Evolutionary conservation across 1,140 invertebrate genomes (phyloP), one percentile per base, ranked within the genome.

Genomic region (Leptoteleia sp.): DNA sequence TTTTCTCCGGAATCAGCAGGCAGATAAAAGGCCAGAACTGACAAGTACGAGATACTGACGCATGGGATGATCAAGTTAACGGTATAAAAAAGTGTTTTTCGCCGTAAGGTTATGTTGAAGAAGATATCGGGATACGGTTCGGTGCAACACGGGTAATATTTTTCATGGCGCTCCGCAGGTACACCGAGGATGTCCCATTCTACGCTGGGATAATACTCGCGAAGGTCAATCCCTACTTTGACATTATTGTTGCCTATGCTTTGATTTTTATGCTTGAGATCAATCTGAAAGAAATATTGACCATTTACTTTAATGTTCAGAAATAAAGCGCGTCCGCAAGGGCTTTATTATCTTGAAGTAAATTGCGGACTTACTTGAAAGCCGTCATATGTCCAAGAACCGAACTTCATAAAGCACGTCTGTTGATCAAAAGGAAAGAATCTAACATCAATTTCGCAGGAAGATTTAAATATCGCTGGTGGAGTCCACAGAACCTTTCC

Each of bases 1-100:
- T 99, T 99, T 86, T 99, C 98, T 3, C 98, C 98, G 3, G 97
- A 98, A 88, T 99, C 98, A 0, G 98, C 98, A 29, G 99, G 99
- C 40, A 99, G 89, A 85, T 99, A 99, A 87, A 99, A 99, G 0
- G 99, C 98, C 27, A 98, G 87, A 1, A 97, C 94, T 2, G 96
- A 97, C 1, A 97, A 90, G 83, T 96, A 97, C 1, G 95, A 97
- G 67, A 98, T 97, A 38, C 96, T 96, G 1, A 98, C 96, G 82
- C 96, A 97, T 0, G 96, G 97, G 9, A 98, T 94, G 75, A 98
- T 98, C 4, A 98, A 90, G 85, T 99, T 99, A 1, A 99, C 97
- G 0, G 97, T 98, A 91, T 99, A 98, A 89, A 99, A 98, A 4
- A 99, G 90, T 0, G 97, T 98, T 88, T 98, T 98, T 1, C 98